Evolutionary conservation across 64 coral and sea anemone genomes (phyloP).

Genomic region (Pocillopora damicornis): DNA sequence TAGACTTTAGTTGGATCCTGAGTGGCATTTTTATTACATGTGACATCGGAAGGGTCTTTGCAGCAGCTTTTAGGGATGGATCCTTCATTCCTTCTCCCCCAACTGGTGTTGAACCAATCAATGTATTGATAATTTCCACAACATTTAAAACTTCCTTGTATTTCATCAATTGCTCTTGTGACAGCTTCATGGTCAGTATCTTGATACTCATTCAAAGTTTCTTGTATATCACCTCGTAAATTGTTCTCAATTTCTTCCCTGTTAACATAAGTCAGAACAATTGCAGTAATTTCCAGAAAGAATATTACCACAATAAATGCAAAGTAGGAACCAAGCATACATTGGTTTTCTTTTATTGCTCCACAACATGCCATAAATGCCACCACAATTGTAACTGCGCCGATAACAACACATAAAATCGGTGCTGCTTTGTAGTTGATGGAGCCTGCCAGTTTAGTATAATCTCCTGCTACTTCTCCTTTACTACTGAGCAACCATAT

Average conservation of each 20-base stretch:
- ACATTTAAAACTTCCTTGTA: slow-evolving; percentile 89
- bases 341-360: slow-evolving; percentile 83
- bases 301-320: slow-evolving; percentile 78
- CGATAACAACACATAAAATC: slow-evolving; percentile 82
- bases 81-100: slow-evolving; percentile 57
- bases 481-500: slow-evolving; percentile 83
- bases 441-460: slow-evolving; percentile 61
- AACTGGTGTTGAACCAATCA: slow-evolving; percentile 91
- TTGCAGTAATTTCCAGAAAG: slow-evolving; percentile 83
- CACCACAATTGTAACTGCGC: slow-evolving; percentile 74
- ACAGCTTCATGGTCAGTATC: slow-evolving; percentile 59
- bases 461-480: slow-evolving; percentile 87
- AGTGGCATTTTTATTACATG: slow-evolving; percentile 42
- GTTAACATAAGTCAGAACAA: slow-evolving; percentile 84
- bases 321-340: slow-evolving; percentile 92
- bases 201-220: slow-evolving; percentile 84
- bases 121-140: slow-evolving; percentile 82
- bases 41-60: slow-evolving; percentile 65
- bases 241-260: slow-evolving; percentile 84
- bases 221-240: slow-evolving; percentile 69
- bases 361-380: slow-evolving; percentile 93
- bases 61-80: slow-evolving; percentile 90
- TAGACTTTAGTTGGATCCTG: slow-evolving; percentile 65
- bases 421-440: slow-evolving; percentile 92
- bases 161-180: slow-evolving; percentile 92